Evolutionary conservation across 2,113 vertebrate genomes (phyloP), one percentile per base, ranked within the genome.

Genomic region (Gobiocypris rarus): DNA sequence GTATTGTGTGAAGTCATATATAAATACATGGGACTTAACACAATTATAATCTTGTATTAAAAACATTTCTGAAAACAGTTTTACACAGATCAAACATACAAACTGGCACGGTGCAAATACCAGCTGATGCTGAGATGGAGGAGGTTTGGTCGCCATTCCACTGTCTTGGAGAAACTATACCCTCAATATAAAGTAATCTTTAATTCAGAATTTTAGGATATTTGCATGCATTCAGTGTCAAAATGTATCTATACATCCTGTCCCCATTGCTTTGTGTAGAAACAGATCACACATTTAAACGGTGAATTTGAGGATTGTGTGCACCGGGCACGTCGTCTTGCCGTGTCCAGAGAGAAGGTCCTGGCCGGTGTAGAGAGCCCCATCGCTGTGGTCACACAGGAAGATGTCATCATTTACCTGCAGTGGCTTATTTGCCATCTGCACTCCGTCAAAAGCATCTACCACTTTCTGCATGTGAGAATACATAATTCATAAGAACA

Each of bases 61-160:
- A 43, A 24, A 45, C 38, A 24, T 45, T 24, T 71, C 22, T 45
- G 69, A 45, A 1, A 41, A 31, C 91, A 96, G 93, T 92, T 92
- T 83, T 93, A 84, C 63, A 69, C 75, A 9, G 90, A 92, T 71
- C 88, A 90, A 81, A 82, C 88, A 1, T 90, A 84, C 86, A 89
- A 93, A 61, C 58, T 93, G 88, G 89, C 91, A 54, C 87, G 89
- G 78, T 84, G 89, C 67, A 93, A 91, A 87, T 91, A 92, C 78
- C 88, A 86, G 56, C 88, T 94, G 48, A 89, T 92, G 91, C 89
- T 96, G 78, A 94, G 93, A 81, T 96, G 95, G 94, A 95, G 93
- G 89, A 91, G 93, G 79, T 93, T 93, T 75, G 90, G 89, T 73
- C 86, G 71, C 17, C 91, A 93, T 83, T 77, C 87, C 71, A 31